Percentiles rank a stretch among this genome's conserved stretches.
These are phyloP conservation scores for Dysmachus trigonus DNA, from an alignment of 2,888 invertebrate genomes.

Conservation along the genomic window DNA sequence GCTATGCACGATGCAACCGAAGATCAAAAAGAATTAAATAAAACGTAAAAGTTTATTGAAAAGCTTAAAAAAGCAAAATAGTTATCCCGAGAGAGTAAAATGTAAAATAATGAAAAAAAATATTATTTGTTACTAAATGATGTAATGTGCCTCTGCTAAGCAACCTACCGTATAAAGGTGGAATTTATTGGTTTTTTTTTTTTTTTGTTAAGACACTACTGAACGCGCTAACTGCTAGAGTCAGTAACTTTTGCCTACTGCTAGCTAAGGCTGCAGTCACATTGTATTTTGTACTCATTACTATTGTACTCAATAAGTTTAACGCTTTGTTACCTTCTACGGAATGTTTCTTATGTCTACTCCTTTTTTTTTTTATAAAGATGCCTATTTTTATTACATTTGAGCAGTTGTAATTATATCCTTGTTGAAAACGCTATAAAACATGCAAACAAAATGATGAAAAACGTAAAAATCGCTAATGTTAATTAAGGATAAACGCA, in stretches of 20 bases:
- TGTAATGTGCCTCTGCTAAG: constrained; percentile 47
- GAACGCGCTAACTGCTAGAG: neutral
- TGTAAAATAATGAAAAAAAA: neutral
- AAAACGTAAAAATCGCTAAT: neutral
- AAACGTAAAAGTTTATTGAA: neutral
- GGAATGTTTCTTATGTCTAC: neutral
- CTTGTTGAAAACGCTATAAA: constrained; percentile 50
- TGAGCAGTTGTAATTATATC: constrained; percentile 46
- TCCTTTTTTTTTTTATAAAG: neutral
- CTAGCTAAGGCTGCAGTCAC: neutral
- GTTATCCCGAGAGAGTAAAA: neutral
- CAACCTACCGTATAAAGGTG: constrained; percentile 29
- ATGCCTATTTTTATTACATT: constrained; percentile 10
- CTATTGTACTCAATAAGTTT: neutral
- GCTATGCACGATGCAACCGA: constrained; percentile 24
- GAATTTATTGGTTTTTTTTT: neutral
- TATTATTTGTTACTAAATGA: constrained; percentile 23
- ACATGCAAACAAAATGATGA: constrained; percentile 11
- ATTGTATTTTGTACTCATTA: constrained; percentile 3
- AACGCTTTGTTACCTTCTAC: constrained; percentile 17
- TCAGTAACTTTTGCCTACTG: neutral
- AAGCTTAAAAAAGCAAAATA: neutral
- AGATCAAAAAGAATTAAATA: neutral
- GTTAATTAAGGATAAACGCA: neutral
- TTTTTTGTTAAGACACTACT: neutral